phyloP scores from a whole-genome alignment of 2,113 vertebrate genomes.

The Hemiprocne comata region DNA sequence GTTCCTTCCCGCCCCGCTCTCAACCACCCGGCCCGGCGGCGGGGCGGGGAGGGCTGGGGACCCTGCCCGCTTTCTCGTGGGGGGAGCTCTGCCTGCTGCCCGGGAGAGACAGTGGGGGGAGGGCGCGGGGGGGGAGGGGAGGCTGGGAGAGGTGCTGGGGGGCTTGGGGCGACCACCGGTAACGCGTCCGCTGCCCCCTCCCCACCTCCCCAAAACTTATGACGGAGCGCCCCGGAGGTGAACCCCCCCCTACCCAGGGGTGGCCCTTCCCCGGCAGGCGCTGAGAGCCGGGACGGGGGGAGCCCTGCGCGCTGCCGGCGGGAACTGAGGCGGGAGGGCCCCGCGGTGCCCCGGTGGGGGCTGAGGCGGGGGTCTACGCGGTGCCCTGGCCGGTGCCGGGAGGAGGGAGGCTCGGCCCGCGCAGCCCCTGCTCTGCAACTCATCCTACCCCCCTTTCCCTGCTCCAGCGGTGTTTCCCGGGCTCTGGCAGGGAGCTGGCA shows the following conservation, averaged over 20 bases:
- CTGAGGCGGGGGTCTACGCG: no score
- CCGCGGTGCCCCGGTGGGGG: no score
- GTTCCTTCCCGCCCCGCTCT: no score
- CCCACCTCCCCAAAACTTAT: neutral
- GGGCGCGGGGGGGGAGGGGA: neutral
- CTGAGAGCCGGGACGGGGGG: neutral
- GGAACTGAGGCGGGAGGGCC: neutral
- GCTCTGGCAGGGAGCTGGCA: neutral
- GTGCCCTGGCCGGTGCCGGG: neutral
- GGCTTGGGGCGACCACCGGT: neutral
- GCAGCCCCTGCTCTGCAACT: neutral
- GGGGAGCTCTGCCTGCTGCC: neutral
- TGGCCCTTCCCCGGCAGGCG: neutral
- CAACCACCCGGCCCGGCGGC: neutral
- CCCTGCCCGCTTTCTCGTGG: no score
- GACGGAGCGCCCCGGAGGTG: neutral
- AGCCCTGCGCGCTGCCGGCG: neutral
- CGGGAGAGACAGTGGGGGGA: neutral
- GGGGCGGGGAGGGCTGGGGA: neutral
- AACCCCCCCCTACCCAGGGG: fast-evolving
- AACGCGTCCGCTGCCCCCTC: neutral
- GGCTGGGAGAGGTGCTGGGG: neutral
- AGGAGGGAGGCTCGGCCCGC: neutral
- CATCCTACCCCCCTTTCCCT: neutral
- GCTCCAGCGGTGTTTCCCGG: neutral